Conservation (phyloP, 1,140 invertebrate species). For the Bombus sylvicola region DNA sequence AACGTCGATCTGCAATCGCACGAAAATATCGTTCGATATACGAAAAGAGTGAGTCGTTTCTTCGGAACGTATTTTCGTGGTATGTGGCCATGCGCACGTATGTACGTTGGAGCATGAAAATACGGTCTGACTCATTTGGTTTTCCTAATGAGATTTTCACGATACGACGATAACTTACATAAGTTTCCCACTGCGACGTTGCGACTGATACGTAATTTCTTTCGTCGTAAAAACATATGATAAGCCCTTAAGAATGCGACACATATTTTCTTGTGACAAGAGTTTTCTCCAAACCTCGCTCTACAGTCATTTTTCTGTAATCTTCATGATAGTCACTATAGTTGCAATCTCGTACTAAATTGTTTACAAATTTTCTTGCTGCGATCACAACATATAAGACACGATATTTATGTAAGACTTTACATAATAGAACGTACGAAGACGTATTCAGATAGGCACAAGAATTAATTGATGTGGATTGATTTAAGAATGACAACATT, state of each 20-base stretch:
- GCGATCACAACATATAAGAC: background rate
- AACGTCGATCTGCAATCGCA: background rate
- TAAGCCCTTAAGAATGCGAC: background rate
- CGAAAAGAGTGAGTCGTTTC: slow-evolving; percentile 24
- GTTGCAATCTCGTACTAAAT: background rate
- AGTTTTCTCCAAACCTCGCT: background rate
- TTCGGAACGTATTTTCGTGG: slow-evolving; percentile 20
- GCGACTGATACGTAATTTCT: background rate
- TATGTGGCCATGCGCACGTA: background rate
- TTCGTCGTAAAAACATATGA: background rate
- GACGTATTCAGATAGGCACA: background rate
- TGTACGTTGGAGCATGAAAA: slow-evolving; percentile 32
- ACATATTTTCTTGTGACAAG: background rate
- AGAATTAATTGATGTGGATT: background rate
- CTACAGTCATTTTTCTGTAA: background rate
- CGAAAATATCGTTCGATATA: slow-evolving; percentile 29
- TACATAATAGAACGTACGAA: background rate
- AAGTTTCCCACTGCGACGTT: background rate
- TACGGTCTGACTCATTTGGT: slow-evolving; percentile 38
- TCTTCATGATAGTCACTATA: background rate
- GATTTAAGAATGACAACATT: background rate
- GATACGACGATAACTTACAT: slow-evolving; percentile 33
- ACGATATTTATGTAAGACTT: too few relatives aligned
- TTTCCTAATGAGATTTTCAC: slow-evolving; percentile 42
- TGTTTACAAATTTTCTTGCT: background rate